Evolutionary conservation across 2,888 invertebrate species (phyloP), one percentile per base, ranked within the genome.

Genomic region (Lepas anatifera): DNA sequence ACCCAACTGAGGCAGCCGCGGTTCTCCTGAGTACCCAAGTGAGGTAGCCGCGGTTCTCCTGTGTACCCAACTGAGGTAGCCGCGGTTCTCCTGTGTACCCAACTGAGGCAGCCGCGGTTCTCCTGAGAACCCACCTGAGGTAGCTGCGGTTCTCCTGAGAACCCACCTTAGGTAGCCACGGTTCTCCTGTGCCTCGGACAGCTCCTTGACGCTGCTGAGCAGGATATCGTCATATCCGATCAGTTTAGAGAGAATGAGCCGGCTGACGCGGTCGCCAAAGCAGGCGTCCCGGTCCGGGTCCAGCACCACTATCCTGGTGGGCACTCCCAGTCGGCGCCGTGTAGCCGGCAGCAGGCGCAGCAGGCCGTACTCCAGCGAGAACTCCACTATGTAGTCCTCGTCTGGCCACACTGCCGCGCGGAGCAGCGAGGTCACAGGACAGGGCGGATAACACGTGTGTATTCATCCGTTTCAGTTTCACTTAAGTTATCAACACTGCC

Each of bases 211-310:
- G 68, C 95, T 95, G 0, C 96, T 90, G 93, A 98, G 95, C 2
- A 99, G 83, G 71, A 99, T 82, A 79, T 99, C 98, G 78, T 99
- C 97, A 77, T 98, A 99, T 39, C 99, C 99, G 63, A 99, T 84
- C 79, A 98, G 90, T 78, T 94, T 89, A 74, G 93, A 91, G 50
- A 99, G 85, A 73, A 99, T 86, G 76, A 95, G 88, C 67, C 94
- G 86, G 70, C 92, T 94, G 78, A 97, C 89, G 0, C 87, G 81
- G 80, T 97, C 96, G 0, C 98, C 98, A 80, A 99, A 98, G 79
- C 99, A 99, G 73, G 85, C 85, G 78, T 97, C 92, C 64, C 85
- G 84, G 37, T 64, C 37, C 0, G 98, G 95, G 83, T 99, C 95
- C 78, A 93, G 78, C 27, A 73, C 70, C 10, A 83, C 81, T 63